Percentiles rank a stretch among this genome's conserved stretches.
These are phyloP conservation scores for Drosophila pseudoananassae DNA, from an alignment of 1,140 invertebrate genomes.

Conservation along the genomic window DNA sequence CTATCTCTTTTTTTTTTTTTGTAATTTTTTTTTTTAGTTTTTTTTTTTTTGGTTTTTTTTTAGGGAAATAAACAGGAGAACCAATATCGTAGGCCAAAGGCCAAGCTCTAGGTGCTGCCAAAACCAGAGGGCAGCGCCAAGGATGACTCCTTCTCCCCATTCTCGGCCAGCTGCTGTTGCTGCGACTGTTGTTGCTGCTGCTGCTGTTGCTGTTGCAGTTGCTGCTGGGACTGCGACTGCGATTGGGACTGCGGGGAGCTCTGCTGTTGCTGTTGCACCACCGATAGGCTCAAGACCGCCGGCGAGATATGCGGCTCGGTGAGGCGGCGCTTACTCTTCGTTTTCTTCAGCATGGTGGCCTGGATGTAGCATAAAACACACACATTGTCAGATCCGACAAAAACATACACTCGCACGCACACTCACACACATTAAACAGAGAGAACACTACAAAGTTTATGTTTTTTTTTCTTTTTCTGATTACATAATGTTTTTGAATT, in stretches of 20 bases:
- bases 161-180: slow-evolving; percentile 66
- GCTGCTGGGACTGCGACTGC: slow-evolving; percentile 53
- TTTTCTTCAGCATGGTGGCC: slow-evolving; percentile 91
- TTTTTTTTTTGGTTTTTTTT: slow-evolving; percentile 47
- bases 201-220: slow-evolving; percentile 50
- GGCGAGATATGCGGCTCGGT: slow-evolving; percentile 92
- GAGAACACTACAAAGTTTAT: slow-evolving; percentile 29
- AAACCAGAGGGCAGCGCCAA: slow-evolving; percentile 45
- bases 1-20: neutral
- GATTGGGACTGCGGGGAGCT: slow-evolving; percentile 41
- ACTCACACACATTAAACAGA: slow-evolving; percentile 50
- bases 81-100: slow-evolving; percentile 79
- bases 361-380: slow-evolving; percentile 83
- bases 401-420: slow-evolving; percentile 59
- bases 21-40: neutral
- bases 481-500: slow-evolving; percentile 33
- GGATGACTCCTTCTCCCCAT: slow-evolving; percentile 74
- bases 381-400: slow-evolving; percentile 74
- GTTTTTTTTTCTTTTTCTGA: slow-evolving; percentile 18
- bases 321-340: slow-evolving; percentile 96
- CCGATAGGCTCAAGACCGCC: slow-evolving; percentile 82
- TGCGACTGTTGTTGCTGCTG: slow-evolving; percentile 55
- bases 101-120: slow-evolving; percentile 80
- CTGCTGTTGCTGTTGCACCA: slow-evolving; percentile 40
- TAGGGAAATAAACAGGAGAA: slow-evolving; percentile 83